Base-by-base conservation (phyloP, 1,140 invertebrate genomes). In the Hesperophylax magnus region DNA sequence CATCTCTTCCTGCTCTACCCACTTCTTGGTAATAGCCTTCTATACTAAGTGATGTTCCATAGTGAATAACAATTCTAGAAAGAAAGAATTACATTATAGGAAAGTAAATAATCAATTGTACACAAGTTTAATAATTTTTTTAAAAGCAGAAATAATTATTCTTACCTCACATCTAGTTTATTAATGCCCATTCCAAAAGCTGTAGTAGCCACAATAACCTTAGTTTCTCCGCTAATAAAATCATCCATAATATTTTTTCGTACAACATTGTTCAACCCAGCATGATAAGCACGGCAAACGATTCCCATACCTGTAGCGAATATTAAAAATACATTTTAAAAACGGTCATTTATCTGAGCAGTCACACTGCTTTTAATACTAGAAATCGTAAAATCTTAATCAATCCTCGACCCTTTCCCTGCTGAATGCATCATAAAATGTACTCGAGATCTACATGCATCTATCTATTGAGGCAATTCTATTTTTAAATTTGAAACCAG, bases 121-220 rank as follows among this genome's bases (percentile, higher is more conserved):
- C 7, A 17, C 17, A 3, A 56, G 4, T 65, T 24, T 34, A 67
- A 34, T 17, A 34, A 39, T 9, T 17, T 14, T 1, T 27, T 52
- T 72, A 17, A 39, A 53, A 11, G 7, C 34, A 8, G 34, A 39
- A n/a, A 39, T 39, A 9, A 39, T 39, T 39, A 39, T 39, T 39
- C 34, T 54, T 63, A 82, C 85, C 96, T 92, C 9, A 97, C 95
- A 89, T 97, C 90, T 82, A 94, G 93, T 88, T 97, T 97, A 87
- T 98, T 96, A 79, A 98, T 97, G 52, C 96, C 96, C 96, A 98
- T 97, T 60, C 96, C 97, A 91, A 97, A 98, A 60, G 96, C 96
- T 83, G 96, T 93, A 11, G 96, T 98, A 8, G 97, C 96, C 17
- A 96, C 94, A 67, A 97, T 94, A 22, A 96, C 92, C 87, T 94